These are phyloP conservation scores for Eupithecia exiguata DNA, from an alignment of 2,888 invertebrate genomes.

Conservation along the genomic window DNA sequence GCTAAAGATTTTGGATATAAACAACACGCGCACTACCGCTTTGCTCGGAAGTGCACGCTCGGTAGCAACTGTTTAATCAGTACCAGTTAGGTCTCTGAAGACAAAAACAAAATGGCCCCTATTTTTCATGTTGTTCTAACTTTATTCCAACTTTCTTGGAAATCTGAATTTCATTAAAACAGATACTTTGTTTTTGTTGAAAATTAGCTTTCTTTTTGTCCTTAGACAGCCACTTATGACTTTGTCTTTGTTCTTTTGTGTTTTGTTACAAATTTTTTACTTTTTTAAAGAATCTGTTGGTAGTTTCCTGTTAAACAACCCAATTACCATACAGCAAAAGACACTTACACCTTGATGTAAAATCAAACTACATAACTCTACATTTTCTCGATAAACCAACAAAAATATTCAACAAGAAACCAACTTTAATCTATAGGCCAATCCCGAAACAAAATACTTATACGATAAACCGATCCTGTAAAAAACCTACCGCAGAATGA, in stretches of 20 bases:
- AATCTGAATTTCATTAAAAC: constrained; percentile 39
- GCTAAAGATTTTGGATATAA: not conserved
- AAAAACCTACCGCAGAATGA: too few relatives aligned
- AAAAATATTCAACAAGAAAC: too few relatives aligned
- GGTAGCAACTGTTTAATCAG: constrained; percentile 29
- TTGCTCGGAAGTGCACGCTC: constrained; percentile 15
- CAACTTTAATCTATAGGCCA: too few relatives aligned
- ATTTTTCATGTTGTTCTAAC: constrained; percentile 36
- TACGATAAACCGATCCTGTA: too few relatives aligned
- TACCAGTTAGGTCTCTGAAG: constrained; percentile 28
- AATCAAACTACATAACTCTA: not conserved
- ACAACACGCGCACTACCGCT: not conserved
- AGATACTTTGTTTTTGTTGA: constrained; percentile 35
- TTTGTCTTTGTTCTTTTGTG: not conserved
- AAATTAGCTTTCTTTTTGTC: constrained; percentile 29
- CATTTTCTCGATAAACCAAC: not conserved
- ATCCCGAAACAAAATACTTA: too few relatives aligned
- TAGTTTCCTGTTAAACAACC: not conserved
- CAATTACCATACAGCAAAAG: not conserved
- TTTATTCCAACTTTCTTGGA: constrained; percentile 34
- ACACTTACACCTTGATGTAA: too few relatives aligned
- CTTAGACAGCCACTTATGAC: constrained; percentile 3
- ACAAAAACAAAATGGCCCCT: constrained; percentile 23
- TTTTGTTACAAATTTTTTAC: not conserved
- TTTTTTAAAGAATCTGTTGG: not conserved